Evolutionary conservation across 2,888 invertebrate genomes (phyloP).

Genomic region (Drosophila tanythrix): DNA sequence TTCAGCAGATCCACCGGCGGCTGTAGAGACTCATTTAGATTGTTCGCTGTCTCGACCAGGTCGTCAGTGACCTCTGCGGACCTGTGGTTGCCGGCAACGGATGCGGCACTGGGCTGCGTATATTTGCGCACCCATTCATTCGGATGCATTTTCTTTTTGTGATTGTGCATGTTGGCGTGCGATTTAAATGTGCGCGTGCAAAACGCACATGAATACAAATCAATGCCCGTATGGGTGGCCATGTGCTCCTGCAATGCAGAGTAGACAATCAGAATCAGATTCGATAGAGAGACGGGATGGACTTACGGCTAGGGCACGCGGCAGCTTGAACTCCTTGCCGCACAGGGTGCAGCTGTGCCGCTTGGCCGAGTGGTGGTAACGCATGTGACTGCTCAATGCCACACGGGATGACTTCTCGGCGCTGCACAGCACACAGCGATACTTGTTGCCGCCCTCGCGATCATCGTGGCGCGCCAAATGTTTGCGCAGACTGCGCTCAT

Average conservation of each 20-base stretch:
- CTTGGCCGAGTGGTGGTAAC: conserved; percentile 72
- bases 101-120: conserved; percentile 53
- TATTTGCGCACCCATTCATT: conserved; percentile 81
- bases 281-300: not conserved
- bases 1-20: conserved; percentile 13
- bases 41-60: not conserved
- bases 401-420: conserved; percentile 69
- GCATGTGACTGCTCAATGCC: conserved; percentile 68
- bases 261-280: not conserved
- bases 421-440: conserved; percentile 62
- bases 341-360: conserved; percentile 70
- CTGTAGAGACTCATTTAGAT: not conserved
- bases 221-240: conserved; percentile 83
- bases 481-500: conserved; percentile 71
- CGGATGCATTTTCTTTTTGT: conserved; percentile 83
- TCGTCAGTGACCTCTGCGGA: conserved; percentile 1
- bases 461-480: conserved; percentile 69
- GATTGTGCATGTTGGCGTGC: conserved; percentile 84
- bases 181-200: conserved; percentile 84
- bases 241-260: conserved; percentile 78
- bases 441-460: conserved; percentile 65
- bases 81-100: not conserved
- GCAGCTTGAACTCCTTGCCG: conserved; percentile 68
- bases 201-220: conserved; percentile 82
- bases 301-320: conserved; percentile 62